Base-by-base conservation (phyloP, 1,140 invertebrate species). In the Kradibia gibbosae region DNA sequence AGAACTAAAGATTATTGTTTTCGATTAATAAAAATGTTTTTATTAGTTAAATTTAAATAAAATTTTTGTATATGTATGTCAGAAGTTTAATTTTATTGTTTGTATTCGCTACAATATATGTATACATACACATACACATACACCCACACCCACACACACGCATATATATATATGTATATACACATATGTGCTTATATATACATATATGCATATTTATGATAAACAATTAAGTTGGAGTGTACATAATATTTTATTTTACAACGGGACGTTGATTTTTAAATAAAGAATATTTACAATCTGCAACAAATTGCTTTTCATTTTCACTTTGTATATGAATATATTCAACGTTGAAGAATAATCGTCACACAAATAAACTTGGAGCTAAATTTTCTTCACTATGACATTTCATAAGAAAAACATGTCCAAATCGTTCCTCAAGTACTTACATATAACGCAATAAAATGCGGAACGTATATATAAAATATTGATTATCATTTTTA, bases 211-310 rank as follows among this genome's bases (percentile, higher is more conserved):
- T 22, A n/a, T n/a, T n/a, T n/a, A n/a, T n/a, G 88, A 91, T 88
- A 89, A 90, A 89, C 84, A 88, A 89, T 91, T 90, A 91, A 89
- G 90, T 87, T 89, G 89, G 90, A 88, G 89, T 89, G 81, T 82
- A 82, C 79, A 87, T 87, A 90, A 87, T 91, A 90, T 80, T 85
- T 82, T 84, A 86, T 87, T 89, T 88, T 89, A 86, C 88, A 89
- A 80, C 83, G 57, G 83, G 84, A 88, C 85, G 78, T 84, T 81
- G 72, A 83, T 83, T 84, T 73, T 87, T 82, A 78, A 79, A 57
- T 75, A 73, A 75, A 78, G 55, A 84, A 48, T 86, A 65, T 86
- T 82, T 86, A 86, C 86, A 86, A 78, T 34, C 53, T 50, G 83
- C 55, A 72, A 36, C 60, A 39, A 50, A 62, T 72, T 71, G n/a